A percentile compares a stretch with the other conserved stretches of the same genome.
Evolutionary conservation across 2,888 invertebrate species (phyloP).

Genomic region (Cephus pulcher): DNA sequence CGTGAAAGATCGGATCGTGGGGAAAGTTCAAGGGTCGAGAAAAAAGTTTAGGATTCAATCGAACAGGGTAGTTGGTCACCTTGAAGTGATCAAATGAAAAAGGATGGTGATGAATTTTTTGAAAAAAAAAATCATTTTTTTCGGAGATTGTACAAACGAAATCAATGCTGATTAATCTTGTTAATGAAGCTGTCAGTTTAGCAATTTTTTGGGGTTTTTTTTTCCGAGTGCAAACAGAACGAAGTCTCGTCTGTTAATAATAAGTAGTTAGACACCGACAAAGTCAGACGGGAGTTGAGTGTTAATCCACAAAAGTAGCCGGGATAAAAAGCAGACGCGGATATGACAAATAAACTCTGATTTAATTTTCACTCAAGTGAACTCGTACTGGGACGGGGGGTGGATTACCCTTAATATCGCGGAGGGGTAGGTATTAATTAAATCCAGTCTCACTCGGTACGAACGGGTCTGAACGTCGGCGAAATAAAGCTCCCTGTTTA

Average conservation of each 20-base stretch:
- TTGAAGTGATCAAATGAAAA: neutral
- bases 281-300: constrained; percentile 2
- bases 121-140: neutral
- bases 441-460: constrained; percentile 41
- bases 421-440: constrained; percentile 56
- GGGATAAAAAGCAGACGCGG: constrained; percentile 34
- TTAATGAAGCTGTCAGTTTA: neutral
- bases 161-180: neutral
- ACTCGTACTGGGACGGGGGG: constrained; percentile 9
- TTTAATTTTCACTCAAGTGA: constrained; percentile 49
- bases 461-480: constrained; percentile 36
- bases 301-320: constrained; percentile 38
- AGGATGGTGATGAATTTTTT: neutral
- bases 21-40: neutral
- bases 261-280: constrained; percentile 25
- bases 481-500: constrained; percentile 53
- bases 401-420: constrained; percentile 53
- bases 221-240: neutral
- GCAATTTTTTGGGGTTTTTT: neutral
- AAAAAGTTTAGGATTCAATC: neutral
- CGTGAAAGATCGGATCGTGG: neutral
- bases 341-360: constrained; percentile 56
- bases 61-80: neutral
- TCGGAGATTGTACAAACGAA: neutral
- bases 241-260: neutral